Evolutionary conservation across 2,113 vertebrate species (phyloP), one percentile per base, ranked within the genome.

Genomic region (Triplophysa rosa): DNA sequence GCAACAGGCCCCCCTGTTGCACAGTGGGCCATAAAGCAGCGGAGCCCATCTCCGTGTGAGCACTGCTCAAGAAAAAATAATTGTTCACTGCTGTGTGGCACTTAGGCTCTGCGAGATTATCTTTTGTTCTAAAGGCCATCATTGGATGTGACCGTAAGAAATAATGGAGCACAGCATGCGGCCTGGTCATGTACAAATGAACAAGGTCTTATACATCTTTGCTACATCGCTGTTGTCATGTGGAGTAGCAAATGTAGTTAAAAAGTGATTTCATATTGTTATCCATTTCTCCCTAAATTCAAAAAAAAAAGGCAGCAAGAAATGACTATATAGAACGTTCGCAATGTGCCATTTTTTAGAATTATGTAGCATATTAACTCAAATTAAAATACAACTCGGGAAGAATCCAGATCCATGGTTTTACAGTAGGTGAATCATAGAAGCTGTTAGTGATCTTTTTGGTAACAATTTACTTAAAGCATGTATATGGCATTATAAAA

Each of bases 1-100:
- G 59, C 74, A 62, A 40, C 67, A 52, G 83, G 67, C 78, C 65
- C 67, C 69, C 16, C n/a, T n/a, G n/a, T 45, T 79, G 72, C 82
- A 78, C 62, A 65, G 62, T 72, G 61, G 67, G 63, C 52, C 58
- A 65, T 67, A 24, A 59, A 77, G 76, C 12, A 59, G 54, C 79
- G 56, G 23, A 64, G 52, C 66, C 62, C 24, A 66, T 52, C 77
- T 19, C 62, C 58, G 61, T 78, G 80, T 37, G 45, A 56, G 54
- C 47, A 61, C 62, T 67, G 70, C 49, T 74, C 78, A 79, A 67
- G 58, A 56, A 67, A 77, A 71, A 64, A 45, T 70, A 3, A 2
- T 80, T 80, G 65, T 14, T 33, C 29, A 69, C 4, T 67, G 49
- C 63, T 66, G 33, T 49, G 19, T 64, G 37, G 4, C 26, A 13